A percentile compares a stretch with the other conserved stretches of the same genome.
Evolutionary conservation across 2,113 vertebrate species (phyloP).

Genomic region (Rhinogobius similis): DNA sequence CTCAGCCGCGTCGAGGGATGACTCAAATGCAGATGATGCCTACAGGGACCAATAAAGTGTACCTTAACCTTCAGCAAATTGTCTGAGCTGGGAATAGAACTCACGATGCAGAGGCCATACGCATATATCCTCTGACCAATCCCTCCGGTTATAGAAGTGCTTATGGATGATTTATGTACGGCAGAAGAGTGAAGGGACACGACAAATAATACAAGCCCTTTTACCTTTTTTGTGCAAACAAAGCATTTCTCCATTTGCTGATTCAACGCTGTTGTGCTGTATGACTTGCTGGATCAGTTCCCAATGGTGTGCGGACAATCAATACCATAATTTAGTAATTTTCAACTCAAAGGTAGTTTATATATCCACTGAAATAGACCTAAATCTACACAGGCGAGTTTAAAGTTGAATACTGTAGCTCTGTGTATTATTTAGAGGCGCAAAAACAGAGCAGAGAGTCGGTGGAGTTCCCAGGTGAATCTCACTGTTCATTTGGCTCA

Average conservation of each 20-base stretch:
- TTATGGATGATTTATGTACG: neutral
- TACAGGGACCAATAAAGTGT: neutral
- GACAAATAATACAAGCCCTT: conserved; percentile 19
- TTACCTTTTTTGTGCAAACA: conserved; percentile 31
- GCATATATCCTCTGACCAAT: neutral
- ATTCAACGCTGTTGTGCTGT: conserved; percentile 33
- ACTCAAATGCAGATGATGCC: neutral
- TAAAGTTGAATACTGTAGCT: neutral
- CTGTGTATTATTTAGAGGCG: neutral
- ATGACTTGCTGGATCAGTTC: conserved; percentile 21
- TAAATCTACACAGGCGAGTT: neutral
- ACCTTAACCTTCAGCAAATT: conserved; percentile 1
- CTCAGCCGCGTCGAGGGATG: neutral
- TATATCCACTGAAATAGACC: neutral
- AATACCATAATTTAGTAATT: conserved; percentile 10
- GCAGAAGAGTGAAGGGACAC: neutral
- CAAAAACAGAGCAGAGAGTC: conserved; percentile 10
- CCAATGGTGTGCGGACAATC: neutral
- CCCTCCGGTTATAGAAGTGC: neutral
- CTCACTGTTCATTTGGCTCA: conserved; percentile 5
- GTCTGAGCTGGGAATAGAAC: neutral
- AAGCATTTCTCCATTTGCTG: conserved; percentile 40
- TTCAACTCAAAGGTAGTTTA: conserved; percentile 6
- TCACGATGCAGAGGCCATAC: neutral
- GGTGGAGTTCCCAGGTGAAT: conserved; percentile 16